Conservation (phyloP, 2,888 invertebrate genomes). For the Phengaris alcon region DNA sequence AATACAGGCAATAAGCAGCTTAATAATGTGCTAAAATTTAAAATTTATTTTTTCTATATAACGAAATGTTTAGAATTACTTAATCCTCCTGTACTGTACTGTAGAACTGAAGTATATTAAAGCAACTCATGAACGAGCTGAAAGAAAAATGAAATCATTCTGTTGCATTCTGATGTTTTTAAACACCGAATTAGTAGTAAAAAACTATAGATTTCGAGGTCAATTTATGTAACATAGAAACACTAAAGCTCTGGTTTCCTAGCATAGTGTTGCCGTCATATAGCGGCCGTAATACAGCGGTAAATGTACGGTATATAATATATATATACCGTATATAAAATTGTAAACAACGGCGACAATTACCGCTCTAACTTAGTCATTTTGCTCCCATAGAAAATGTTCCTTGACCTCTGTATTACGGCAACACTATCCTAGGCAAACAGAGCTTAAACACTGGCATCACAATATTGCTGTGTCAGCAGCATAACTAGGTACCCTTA, state of each 20-base stretch:
- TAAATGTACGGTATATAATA: no score
- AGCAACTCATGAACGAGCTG: background rate
- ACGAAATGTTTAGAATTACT: background rate
- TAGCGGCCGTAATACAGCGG: no score
- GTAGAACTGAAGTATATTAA: no score
- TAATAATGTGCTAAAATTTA: background rate
- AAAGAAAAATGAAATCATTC: background rate
- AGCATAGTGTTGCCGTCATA: no score
- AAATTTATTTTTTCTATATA: background rate
- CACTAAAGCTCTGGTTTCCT: background rate
- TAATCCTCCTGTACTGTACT: background rate
- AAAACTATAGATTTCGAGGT: background rate
- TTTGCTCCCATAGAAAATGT: no score
- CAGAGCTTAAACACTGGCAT: background rate
- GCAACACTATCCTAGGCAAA: no score
- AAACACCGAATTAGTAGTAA: background rate
- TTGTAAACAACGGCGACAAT: no score
- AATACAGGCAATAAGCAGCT: background rate
- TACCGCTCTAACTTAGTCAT: no score
- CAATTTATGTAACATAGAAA: background rate
- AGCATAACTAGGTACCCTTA: background rate
- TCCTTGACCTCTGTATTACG: no score
- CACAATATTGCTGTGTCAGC: conserved; percentile 5
- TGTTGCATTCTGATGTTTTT: background rate
- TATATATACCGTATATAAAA: no score